Evolutionary conservation across 2,888 invertebrate species (phyloP), one percentile per base, ranked within the genome.

Genomic region (Tinea pellionella): DNA sequence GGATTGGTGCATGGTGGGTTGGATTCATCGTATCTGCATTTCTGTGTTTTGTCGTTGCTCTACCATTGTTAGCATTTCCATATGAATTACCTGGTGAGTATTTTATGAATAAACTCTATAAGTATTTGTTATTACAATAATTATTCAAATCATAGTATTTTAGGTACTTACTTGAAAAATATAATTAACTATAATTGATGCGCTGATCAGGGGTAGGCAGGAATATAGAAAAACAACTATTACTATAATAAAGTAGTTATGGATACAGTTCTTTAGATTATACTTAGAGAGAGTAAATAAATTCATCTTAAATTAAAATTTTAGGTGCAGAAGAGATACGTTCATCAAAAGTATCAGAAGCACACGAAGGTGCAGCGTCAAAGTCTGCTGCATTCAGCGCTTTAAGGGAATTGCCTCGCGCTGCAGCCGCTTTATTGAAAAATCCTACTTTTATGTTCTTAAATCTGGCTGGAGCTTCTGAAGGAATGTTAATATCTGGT

Each of bases 1-100:
- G 95, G 95, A 91, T 95, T 60, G 95, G 95, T 18, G 94, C 94
- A 19, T 95, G 95, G 95, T 95, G 95, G 95, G 88, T 94, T 59
- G 94, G 94, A 0, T 95, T 95, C 73, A 85, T 94, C 30, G 81
- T 92, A 9, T 90, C 92, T 0, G 92, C 92, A 0, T 56, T 90
- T 2, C 78, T 92, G 30, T 92, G 92, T 63, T 78, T 93, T 51
- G 71, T 92, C 0, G 89, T 94, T 1, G 91, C 94, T 0, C 77
- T 94, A 64, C 94, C 94, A 0, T 85, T 95, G 43, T 79, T 93
- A 64, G 93, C 91, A 0, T 93, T 94, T 70, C 95, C 95, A 0
- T 88, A 90, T 66, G 89, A 91, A 13, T 74, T 96, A 60, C 95
- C 95, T 63, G 94, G 94, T 88, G 72, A 64, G 67, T 61, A 37